A percentile compares a stretch with the other conserved stretches of the same genome.
These are phyloP conservation scores for Rhagonycha fulva DNA, from an alignment of 2,888 invertebrate species.

Conservation along the genomic window DNA sequence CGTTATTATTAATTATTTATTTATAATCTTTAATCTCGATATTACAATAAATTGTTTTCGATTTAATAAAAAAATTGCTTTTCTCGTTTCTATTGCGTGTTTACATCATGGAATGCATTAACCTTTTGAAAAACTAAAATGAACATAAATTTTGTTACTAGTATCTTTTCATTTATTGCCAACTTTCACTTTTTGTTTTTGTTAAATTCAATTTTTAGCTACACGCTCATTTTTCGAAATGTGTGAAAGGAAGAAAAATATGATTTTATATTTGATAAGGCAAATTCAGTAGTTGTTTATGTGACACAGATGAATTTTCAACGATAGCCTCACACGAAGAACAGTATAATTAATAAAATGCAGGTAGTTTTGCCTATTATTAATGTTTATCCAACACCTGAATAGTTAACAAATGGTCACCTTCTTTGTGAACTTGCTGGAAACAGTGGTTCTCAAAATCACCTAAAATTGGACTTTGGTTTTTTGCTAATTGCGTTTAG, in stretches of 20 bases:
- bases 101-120: slow-evolving; percentile 20
- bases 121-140: slow-evolving; percentile 17
- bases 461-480: neutral
- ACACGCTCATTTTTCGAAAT: neutral
- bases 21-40: slow-evolving; percentile 1
- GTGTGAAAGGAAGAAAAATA: slow-evolving; percentile 35
- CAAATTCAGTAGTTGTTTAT: slow-evolving; percentile 39
- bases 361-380: slow-evolving; percentile 49
- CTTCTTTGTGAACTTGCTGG: neutral
- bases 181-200: neutral
- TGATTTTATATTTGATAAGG: slow-evolving; percentile 39
- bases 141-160: slow-evolving; percentile 16
- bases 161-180: slow-evolving; percentile 14
- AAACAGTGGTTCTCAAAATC: neutral
- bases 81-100: neutral
- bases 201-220: neutral
- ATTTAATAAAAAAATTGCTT: neutral
- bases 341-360: slow-evolving; percentile 45
- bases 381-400: slow-evolving; percentile 36
- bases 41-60: neutral
- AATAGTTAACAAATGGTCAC: slow-evolving; percentile 24
- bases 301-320: slow-evolving; percentile 45
- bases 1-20: slow-evolving; percentile 14
- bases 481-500: too few species aligned
- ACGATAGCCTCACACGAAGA: slow-evolving; percentile 44